A percentile compares a stretch with the other conserved stretches of the same genome.
phyloP scores from a whole-genome alignment of 2,888 invertebrate species.

The Hermaeophaga mercurialis region DNA sequence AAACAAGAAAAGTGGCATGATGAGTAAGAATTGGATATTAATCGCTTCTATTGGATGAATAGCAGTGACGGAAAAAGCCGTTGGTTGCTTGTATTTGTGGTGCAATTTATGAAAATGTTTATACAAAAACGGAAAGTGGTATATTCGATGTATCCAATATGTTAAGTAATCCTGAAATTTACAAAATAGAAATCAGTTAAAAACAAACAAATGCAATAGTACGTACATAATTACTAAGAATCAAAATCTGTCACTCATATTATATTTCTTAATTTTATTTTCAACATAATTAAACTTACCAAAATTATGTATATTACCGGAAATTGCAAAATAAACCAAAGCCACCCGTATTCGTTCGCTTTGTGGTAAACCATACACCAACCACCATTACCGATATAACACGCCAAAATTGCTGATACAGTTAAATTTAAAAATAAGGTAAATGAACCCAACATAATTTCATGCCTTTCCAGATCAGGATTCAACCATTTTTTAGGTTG shows the following conservation, averaged over 20 bases:
- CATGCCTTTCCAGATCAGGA: conserved; percentile 70
- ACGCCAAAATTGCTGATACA: conserved; percentile 66
- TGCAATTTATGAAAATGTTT: conserved; percentile 75
- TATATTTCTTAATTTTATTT: too few relatives aligned
- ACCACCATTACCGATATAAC: conserved; percentile 72
- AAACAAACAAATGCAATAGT: too few relatives aligned
- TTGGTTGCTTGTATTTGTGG: conserved; percentile 77
- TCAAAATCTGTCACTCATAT: too few relatives aligned
- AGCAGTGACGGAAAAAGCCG: conserved; percentile 76
- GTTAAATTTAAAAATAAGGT: conserved; percentile 63
- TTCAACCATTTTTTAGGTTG: conserved; percentile 72
- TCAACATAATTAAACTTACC: too few relatives aligned
- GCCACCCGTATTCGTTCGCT: conserved; percentile 66
- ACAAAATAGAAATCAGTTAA: conserved; percentile 9
- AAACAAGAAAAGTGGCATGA: conserved; percentile 66
- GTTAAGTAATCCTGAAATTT: conserved; percentile 65
- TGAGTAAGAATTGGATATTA: conserved; percentile 66
- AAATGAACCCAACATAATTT: conserved; percentile 67
- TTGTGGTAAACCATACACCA: conserved; percentile 69
- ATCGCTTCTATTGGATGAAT: conserved; percentile 74
- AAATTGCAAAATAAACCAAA: conserved; percentile 70
- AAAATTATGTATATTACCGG: conserved; percentile 64
- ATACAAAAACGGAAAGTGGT: conserved; percentile 72
- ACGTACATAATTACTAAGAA: too few relatives aligned
- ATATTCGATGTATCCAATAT: conserved; percentile 69